These are phyloP conservation scores for Porites rus DNA, from an alignment of 92 coral and sea anemone genomes.

Conservation along the genomic window DNA sequence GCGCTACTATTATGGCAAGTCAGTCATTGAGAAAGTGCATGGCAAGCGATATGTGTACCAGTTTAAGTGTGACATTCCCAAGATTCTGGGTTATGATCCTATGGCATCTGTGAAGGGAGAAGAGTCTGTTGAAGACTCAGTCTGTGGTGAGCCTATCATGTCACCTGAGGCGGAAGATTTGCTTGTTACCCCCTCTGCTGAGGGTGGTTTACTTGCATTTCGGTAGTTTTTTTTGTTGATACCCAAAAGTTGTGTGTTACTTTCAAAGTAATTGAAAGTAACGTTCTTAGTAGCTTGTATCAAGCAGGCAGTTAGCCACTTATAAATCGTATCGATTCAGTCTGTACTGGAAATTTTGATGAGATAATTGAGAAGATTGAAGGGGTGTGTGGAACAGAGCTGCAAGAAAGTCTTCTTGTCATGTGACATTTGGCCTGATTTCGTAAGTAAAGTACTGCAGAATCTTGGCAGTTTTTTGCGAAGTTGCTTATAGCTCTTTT, in stretches of 20 bases:
- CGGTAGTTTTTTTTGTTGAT: conserved; percentile 53
- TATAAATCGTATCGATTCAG: conserved; percentile 35
- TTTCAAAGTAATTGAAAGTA: not conserved
- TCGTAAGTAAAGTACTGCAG: too few relatives aligned
- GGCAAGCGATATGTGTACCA: conserved; percentile 98
- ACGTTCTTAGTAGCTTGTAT: conserved; percentile 88
- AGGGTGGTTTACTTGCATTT: conserved; percentile 25
- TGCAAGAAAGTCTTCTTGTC: too few relatives aligned
- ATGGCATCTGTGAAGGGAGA: conserved; percentile 65
- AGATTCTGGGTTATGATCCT: conserved; percentile 93
- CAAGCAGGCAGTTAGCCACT: conserved; percentile 73
- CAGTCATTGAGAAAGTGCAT: conserved; percentile 91
- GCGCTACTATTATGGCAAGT: conserved; percentile 93
- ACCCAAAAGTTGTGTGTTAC: conserved; percentile 36
- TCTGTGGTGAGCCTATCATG: conserved; percentile 74
- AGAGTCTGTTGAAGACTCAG: conserved; percentile 78
- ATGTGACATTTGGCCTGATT: too few relatives aligned
- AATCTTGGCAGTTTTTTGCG: too few relatives aligned
- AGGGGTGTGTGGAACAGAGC: too few relatives aligned
- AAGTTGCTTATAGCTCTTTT: too few relatives aligned
- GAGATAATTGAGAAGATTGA: not conserved
- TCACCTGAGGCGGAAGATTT: conserved; percentile 58
- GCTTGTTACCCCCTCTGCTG: conserved; percentile 56
- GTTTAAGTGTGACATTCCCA: conserved; percentile 90
- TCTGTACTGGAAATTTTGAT: not conserved